Evolutionary conservation across 2,888 invertebrate genomes (phyloP).

Genomic region (Hoplodrina blanda): DNA sequence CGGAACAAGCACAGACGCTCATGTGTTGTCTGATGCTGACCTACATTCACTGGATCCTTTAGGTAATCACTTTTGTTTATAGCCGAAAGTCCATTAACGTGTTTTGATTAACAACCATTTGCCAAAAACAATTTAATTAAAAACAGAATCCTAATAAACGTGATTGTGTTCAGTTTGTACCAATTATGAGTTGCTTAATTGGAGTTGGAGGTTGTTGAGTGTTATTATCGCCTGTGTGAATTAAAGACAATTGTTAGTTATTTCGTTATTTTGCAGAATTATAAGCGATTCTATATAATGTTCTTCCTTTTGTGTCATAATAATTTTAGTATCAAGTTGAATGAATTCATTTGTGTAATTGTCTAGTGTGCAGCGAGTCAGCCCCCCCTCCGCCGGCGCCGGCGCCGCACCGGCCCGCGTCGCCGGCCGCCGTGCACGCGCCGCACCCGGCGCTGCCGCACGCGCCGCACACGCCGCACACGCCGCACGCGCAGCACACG

Average conservation of each 20-base stretch:
- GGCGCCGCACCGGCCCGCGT: slow-evolving; percentile 93
- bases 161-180: background rate
- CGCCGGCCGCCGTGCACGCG: slow-evolving; percentile 93
- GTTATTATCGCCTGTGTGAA: background rate
- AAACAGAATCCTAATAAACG: background rate
- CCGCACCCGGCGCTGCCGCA: slow-evolving; percentile 91
- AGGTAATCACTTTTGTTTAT: slow-evolving; percentile 82
- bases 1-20: slow-evolving; percentile 94
- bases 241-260: background rate
- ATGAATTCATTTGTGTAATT: no score
- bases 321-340: background rate
- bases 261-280: background rate
- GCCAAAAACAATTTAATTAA: background rate
- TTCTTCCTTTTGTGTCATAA: background rate
- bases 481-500: slow-evolving; percentile 91
- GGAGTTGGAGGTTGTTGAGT: background rate
- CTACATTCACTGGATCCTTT: slow-evolving; percentile 94
- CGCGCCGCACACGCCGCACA: slow-evolving; percentile 74
- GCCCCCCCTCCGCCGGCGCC: slow-evolving; percentile 94
- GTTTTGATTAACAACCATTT: background rate
- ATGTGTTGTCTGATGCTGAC: slow-evolving; percentile 92
- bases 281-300: background rate
- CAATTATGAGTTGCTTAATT: background rate
- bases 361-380: slow-evolving; percentile 81
- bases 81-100: background rate